phyloP scores from a whole-genome alignment of 2,113 vertebrate species.

The Alectura lathami region DNA sequence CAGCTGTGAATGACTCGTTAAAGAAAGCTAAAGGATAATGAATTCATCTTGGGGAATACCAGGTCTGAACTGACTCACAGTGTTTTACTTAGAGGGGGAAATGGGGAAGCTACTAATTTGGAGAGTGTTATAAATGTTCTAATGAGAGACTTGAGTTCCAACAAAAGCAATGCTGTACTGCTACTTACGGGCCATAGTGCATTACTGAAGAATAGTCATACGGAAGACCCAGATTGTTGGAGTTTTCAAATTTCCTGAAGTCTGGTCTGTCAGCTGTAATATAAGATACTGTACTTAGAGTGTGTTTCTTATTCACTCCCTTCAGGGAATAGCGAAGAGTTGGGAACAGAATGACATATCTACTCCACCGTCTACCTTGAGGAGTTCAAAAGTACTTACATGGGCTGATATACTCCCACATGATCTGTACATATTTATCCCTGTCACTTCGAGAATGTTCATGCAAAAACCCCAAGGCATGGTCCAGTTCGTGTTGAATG shows the following conservation, averaged over 20 bases:
- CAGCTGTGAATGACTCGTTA: background rate
- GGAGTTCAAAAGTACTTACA: conserved; percentile 49
- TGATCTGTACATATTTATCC: conserved; percentile 81
- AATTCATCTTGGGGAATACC: background rate
- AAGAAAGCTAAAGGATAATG: background rate
- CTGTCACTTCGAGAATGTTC: conserved; percentile 87
- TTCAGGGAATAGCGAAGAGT: background rate
- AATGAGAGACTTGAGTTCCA: background rate
- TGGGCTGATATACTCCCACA: conserved; percentile 83
- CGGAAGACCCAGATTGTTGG: conserved; percentile 53
- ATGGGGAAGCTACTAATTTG: background rate
- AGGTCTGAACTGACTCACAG: background rate
- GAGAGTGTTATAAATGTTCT: background rate
- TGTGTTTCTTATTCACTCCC: background rate
- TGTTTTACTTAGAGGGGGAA: background rate
- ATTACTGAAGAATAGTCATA: conserved; percentile 74
- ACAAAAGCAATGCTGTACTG: background rate
- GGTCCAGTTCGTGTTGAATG: conserved; percentile 85
- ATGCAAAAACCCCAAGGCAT: conserved; percentile 85
- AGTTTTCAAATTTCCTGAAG: conserved; percentile 64
- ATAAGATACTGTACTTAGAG: background rate
- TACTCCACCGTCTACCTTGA: background rate
- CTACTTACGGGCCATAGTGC: conserved; percentile 74
- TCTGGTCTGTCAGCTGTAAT: conserved; percentile 61
- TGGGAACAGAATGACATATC: background rate